Evolutionary conservation across 2,888 invertebrate genomes (phyloP), one percentile per base, ranked within the genome.

Genomic region (Ennomos fuscantarius): DNA sequence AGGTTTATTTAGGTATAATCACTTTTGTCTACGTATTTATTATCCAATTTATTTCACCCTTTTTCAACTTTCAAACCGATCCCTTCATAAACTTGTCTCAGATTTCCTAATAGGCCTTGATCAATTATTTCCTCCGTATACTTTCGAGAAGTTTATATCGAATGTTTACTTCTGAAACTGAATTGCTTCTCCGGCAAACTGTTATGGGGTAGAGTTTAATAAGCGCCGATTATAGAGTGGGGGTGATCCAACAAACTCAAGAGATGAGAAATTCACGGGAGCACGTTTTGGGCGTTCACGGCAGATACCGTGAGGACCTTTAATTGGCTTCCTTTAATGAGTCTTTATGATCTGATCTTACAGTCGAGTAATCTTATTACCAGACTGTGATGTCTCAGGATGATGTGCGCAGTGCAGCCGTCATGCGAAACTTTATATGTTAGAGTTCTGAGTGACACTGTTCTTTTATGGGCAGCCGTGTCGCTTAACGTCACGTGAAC

Each of bases 211-310:
- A 78, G 66, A 74, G 80, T 75, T 83, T 82, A 81, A 87, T 86
- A 86, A 86, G 78, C 74, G 81, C 76, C 83, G 80, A 84, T 84
- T 87, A 86, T 76, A 74, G 74, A 81, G 74, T 62, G 75, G 78
- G 82, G 76, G 75, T 73, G 70, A 69, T 70, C 70, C 70, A 67
- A 69, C 69, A 62, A 64, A 66, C 69, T 69, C 62, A 60, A 56
- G 53, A 60, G 55, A 10, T 65, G 35, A 13, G 46, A 53, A 70
- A 79, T 59, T 74, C 62, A 84, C 69, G 73, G 8, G 33, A 11
- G 56, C 10, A 24, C 13, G 15, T 42, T 44, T 15, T 12, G 36
- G 37, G 32, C 49, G 41, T 36, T 42, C 24, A 24, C 24, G 24
- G 0, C 6, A 6, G 24, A 24, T 24, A 24, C 24, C 6, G 6